phyloP scores from a whole-genome alignment of 2,797 vertebrate species.

The Gallinago solitaria region DNA sequence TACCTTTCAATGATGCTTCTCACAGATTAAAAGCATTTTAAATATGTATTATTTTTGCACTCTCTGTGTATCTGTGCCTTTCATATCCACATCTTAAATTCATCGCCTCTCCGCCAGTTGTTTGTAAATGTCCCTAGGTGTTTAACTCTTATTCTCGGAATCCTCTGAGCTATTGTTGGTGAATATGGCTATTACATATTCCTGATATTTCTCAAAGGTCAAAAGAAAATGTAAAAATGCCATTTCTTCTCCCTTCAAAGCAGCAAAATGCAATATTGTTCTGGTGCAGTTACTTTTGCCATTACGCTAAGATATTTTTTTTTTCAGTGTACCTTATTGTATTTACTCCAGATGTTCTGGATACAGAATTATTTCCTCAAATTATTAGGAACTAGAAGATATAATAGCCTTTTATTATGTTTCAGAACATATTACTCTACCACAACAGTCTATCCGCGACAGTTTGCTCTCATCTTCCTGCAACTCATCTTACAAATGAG shows the following conservation, averaged over 20 bases:
- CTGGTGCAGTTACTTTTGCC: conserved; percentile 19
- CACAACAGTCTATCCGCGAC: conserved; percentile 50
- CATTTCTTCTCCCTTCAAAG: conserved; percentile 34
- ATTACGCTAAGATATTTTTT: conserved; percentile 4
- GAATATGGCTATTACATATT: conserved; percentile 63
- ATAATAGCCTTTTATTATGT: conserved; percentile 59
- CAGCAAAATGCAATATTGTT: conserved; percentile 44
- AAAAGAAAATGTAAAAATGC: conserved; percentile 69
- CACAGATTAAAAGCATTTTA: conserved; percentile 44
- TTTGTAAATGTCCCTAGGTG: conserved; percentile 63
- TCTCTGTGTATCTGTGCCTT: neutral
- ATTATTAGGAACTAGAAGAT: conserved; percentile 56
- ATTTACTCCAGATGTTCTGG: conserved; percentile 64
- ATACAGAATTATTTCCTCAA: conserved; percentile 51
- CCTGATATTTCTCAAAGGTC: conserved; percentile 73
- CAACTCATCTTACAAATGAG: conserved; percentile 65
- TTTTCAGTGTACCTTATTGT: conserved; percentile 49
- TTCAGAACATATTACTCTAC: conserved; percentile 23
- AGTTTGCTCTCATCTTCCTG: conserved; percentile 62
- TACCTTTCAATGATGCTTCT: neutral
- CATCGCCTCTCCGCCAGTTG: conserved; percentile 26
- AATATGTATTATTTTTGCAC: conserved; percentile 13
- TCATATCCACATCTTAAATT: conserved; percentile 55
- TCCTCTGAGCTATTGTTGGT: conserved; percentile 33
- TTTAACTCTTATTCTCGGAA: conserved; percentile 54